phyloP scores from a whole-genome alignment of 2,797 vertebrate genomes.

The Protonibea diacanthus region DNA sequence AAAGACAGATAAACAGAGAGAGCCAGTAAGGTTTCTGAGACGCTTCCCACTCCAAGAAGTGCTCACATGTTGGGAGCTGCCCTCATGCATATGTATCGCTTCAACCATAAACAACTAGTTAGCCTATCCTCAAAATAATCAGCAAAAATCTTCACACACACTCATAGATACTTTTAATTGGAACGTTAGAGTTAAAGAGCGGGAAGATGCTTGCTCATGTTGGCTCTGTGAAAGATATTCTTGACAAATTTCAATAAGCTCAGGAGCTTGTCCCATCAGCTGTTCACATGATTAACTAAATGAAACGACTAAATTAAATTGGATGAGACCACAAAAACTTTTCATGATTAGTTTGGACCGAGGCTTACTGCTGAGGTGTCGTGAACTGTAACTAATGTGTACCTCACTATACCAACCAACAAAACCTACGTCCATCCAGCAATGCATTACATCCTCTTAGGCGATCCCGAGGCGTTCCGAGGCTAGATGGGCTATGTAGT shows the following conservation, averaged over 20 bases:
- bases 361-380: neutral
- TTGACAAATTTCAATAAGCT: too few relatives aligned
- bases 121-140: neutral
- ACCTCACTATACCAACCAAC: neutral
- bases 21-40: conserved; percentile 36
- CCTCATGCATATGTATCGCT: conserved; percentile 1
- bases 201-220: neutral
- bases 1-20: conserved; percentile 40
- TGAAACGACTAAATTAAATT: neutral
- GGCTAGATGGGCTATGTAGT: too few relatives aligned
- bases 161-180: neutral
- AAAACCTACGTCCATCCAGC: too few relatives aligned
- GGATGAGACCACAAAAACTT: neutral
- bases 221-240: neutral
- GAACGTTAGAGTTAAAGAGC: neutral
- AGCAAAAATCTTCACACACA: neutral
- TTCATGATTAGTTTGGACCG: neutral
- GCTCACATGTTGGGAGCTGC: conserved; percentile 6
- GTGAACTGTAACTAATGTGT: neutral
- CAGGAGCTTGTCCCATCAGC: neutral
- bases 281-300: neutral
- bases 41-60: conserved; percentile 15
- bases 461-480: too few relatives aligned
- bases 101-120: neutral
- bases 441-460: too few relatives aligned